Base-by-base conservation (phyloP, 2,797 vertebrate genomes). In the Triplophysa bombifrons region DNA sequence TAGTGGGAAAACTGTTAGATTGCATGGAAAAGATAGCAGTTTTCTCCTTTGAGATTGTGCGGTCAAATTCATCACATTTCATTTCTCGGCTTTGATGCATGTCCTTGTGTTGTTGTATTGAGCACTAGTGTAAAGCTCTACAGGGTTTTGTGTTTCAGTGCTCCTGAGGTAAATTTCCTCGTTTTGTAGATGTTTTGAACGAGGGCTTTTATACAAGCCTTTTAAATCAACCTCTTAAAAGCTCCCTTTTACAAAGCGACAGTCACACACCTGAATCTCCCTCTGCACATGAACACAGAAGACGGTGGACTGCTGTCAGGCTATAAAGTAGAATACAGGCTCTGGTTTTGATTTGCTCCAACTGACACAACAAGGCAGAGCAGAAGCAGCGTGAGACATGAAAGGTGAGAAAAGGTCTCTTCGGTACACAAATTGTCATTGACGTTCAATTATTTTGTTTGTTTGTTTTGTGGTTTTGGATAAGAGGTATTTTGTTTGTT, bases 381-480 rank as follows among this genome's bases (percentile, higher is more conserved):
- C 63, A 38, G 38, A 38, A 41, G 69, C 44, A 71, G 56, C 46
- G 10, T 78, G 56, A 78, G 48, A 25, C 48, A 78, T 78, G 76
- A 55, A 72, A 78, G 76, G 76, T 72, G 68, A 78, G 76, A 72
- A 71, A 64, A 64, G 25, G 4, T 27, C 2, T 51, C 8, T 34
- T 61, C 19, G 60, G 41, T 34, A 50, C 25, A 51, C 0, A 69
- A 78, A 30, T 51, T 48, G 17, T 20, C 16, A 41, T 50, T 56
- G 2, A n/a, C 8, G 34, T 16, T 46, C 12, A 13, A 46, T 51
- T 17, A 19, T 51, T 51, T 51, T 16, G 12, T 48, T 41, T 41
- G 13, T 4, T 48, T 13, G 46, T 48, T 48, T 48, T 48, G 46
- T 12, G 3, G 11, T 48, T 48, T 48, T 46, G 44, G 44, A 46